A percentile compares a stretch with the other conserved stretches of the same genome.
Evolutionary conservation across 2,888 invertebrate species (phyloP).

Genomic region (Idaea straminata): DNA sequence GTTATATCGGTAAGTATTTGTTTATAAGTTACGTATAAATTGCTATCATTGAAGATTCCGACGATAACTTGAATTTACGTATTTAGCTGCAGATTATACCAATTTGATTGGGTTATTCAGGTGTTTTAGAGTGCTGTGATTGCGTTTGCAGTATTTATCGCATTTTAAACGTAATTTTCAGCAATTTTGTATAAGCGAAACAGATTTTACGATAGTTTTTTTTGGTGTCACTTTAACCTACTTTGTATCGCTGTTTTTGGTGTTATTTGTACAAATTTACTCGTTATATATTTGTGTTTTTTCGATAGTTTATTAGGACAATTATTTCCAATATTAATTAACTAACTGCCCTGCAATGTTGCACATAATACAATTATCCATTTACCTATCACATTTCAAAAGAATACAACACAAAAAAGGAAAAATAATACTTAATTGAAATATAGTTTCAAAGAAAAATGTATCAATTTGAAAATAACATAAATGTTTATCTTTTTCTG

Average conservation of each 20-base stretch:
- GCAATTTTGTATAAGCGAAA: neutral
- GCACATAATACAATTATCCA: too few relatives aligned
- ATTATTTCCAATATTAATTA: too few relatives aligned
- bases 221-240: neutral
- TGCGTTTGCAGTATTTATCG: neutral
- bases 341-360: too few relatives aligned
- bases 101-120: neutral
- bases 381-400: too few relatives aligned
- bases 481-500: too few relatives aligned
- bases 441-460: too few relatives aligned
- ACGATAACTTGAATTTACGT: slow-evolving; percentile 16
- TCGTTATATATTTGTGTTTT: neutral
- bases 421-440: too few relatives aligned
- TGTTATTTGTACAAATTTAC: neutral
- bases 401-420: too few relatives aligned
- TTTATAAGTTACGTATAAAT: slow-evolving; percentile 22
- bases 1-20: slow-evolving; percentile 47
- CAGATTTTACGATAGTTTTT: neutral
- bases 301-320: too few relatives aligned
- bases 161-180: neutral
- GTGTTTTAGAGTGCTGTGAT: neutral
- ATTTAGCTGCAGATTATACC: slow-evolving; percentile 26
- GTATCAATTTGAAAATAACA: too few relatives aligned
- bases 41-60: neutral
- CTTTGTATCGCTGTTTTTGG: neutral